phyloP scores from a whole-genome alignment of 2,888 invertebrate species.

The Pelosia muscerda region DNA sequence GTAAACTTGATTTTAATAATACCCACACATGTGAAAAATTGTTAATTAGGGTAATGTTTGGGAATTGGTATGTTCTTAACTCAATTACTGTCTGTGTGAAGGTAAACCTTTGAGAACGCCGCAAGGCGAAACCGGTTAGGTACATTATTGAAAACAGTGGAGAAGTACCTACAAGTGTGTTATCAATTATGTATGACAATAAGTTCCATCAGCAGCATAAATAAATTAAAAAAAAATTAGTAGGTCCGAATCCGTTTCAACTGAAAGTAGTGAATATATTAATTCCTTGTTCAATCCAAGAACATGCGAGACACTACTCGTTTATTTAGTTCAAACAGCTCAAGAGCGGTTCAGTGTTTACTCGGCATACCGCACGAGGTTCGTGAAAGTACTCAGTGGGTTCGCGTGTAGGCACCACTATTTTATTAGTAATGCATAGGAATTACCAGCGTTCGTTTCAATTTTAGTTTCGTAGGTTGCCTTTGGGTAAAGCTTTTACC shows the following conservation, averaged over 20 bases:
- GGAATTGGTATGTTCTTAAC: no score
- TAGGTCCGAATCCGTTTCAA: not conserved
- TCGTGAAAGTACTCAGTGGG: constrained; percentile 37
- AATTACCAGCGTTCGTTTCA: constrained; percentile 40
- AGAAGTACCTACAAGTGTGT: no score
- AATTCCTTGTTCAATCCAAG: not conserved
- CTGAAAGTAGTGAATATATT: not conserved
- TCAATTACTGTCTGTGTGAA: no score
- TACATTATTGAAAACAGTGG: no score
- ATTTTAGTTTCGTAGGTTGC: constrained; percentile 30
- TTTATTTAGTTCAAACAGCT: constrained; percentile 25
- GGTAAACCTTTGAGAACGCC: no score
- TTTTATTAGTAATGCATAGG: constrained; percentile 51
- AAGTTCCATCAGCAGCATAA: no score
- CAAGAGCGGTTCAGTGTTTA: constrained; percentile 25
- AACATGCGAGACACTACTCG: not conserved
- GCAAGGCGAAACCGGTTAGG: no score
- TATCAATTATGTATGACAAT: no score
- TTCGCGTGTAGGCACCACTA: constrained; percentile 29
- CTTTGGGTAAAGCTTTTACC: not conserved
- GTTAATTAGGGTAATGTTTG: no score
- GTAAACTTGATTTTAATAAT: no score
- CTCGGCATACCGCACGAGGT: constrained; percentile 23
- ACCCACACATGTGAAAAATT: no score
- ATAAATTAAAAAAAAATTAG: no score